phyloP scores from a whole-genome alignment of 2,113 vertebrate species.

The Probosciger aterrimus region DNA sequence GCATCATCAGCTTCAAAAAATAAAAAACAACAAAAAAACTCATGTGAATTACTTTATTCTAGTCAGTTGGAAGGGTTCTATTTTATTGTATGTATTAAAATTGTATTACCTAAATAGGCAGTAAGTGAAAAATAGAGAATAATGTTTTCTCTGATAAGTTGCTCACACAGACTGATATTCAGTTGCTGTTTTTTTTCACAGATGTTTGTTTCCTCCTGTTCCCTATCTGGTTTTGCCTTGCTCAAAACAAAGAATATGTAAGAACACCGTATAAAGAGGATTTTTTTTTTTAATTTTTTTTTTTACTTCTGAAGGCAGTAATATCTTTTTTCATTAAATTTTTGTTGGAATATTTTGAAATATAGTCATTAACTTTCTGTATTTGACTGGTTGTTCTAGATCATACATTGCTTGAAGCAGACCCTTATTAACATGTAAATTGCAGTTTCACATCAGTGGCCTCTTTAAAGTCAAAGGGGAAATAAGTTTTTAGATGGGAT shows the following conservation, averaged over 20 bases:
- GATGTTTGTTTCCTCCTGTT: background rate
- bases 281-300: background rate
- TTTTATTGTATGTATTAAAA: background rate
- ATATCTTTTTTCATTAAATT: background rate
- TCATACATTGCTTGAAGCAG: conserved; percentile 30
- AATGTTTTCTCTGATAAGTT: background rate
- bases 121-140: background rate
- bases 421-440: conserved; percentile 47
- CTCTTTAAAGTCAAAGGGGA: conserved; percentile 18
- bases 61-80: background rate
- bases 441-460: conserved; percentile 16
- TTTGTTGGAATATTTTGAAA: conserved; percentile 23
- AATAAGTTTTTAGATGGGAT: conserved; percentile 23
- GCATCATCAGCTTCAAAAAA: background rate
- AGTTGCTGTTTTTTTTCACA: background rate
- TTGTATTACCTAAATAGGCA: background rate
- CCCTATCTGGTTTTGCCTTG: background rate
- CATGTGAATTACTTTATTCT: background rate
- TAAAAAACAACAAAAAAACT: rapidly evolving
- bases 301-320: background rate
- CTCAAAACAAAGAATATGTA: background rate
- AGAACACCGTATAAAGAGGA: background rate
- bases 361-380: background rate
- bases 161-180: background rate
- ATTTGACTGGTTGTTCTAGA: background rate